These are phyloP conservation scores for Tetropium fuscum DNA, from an alignment of 2,888 invertebrate genomes.

Conservation along the genomic window DNA sequence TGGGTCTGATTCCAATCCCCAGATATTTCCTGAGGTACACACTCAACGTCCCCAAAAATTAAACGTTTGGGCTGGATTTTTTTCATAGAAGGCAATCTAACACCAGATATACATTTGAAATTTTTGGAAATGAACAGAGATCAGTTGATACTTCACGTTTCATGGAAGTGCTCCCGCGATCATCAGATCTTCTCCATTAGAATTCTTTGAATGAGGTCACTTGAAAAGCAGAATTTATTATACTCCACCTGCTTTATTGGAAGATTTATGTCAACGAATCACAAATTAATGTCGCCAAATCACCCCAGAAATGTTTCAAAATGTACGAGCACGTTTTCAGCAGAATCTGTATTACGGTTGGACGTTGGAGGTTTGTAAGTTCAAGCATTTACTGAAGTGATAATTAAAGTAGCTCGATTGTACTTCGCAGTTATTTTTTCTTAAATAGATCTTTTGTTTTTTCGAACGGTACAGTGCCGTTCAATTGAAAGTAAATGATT, in stretches of 20 bases:
- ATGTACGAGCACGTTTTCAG: neutral
- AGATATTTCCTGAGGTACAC: neutral
- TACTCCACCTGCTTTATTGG: neutral
- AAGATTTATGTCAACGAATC: slow-evolving; percentile 17
- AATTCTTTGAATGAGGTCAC: slow-evolving; percentile 1
- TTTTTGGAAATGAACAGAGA: too few species aligned
- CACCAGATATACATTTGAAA: too few species aligned
- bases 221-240: slow-evolving; percentile 3
- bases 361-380: neutral
- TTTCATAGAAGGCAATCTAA: too few species aligned
- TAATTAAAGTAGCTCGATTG: neutral
- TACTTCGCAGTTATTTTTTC: too few species aligned
- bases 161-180: too few species aligned
- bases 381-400: neutral
- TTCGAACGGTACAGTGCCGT: too few species aligned
- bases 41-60: neutral
- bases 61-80: neutral
- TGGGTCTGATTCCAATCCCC: neutral
- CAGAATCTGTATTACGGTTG: neutral
- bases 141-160: too few species aligned
- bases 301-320: slow-evolving; percentile 8
- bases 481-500: too few species aligned
- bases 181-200: too few species aligned
- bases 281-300: slow-evolving; percentile 2
- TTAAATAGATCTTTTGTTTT: too few species aligned